A percentile compares a stretch with the other conserved stretches of the same genome.
Conservation (phyloP, 2,113 vertebrate species). For the Dascyllus trimaculatus region DNA sequence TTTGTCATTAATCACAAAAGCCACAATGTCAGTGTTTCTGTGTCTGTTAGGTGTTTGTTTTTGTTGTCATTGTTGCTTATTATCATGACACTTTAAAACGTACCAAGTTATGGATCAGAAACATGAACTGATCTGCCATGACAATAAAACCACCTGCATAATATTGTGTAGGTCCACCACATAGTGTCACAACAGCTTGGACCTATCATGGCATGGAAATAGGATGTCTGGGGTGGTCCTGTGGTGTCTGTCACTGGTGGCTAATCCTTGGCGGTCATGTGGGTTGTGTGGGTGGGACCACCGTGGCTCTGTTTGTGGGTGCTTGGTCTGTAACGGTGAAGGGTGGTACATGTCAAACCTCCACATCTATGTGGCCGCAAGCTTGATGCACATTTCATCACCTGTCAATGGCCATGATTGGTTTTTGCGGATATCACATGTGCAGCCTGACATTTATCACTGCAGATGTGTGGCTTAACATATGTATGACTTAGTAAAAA, state of each 20-base stretch:
- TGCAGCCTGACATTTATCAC: not conserved
- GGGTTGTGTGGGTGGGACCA: no score
- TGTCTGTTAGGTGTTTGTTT: not conserved
- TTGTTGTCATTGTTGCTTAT: not conserved
- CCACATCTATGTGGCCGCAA: not conserved
- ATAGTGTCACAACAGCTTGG: no score
- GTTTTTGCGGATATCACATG: not conserved
- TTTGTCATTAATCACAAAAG: constrained; percentile 8
- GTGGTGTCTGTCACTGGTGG: no score
- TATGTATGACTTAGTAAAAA: constrained; percentile 1
- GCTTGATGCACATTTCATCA: not conserved
- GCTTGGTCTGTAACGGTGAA: no score
- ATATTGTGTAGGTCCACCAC: no score
- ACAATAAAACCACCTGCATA: no score
- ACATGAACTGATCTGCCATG: not conserved
- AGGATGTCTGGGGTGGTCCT: no score
- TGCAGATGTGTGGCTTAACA: not conserved
- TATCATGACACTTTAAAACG: not conserved
- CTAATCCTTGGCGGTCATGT: no score
- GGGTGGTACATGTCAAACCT: no score
- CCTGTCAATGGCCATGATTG: not conserved
- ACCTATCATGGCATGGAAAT: no score
- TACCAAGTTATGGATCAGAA: not conserved
- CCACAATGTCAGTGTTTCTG: not conserved
- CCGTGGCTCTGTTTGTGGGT: no score